Base-by-base conservation (phyloP, 92 coral and sea anemone species). In the Zoanthus sociatus region DNA sequence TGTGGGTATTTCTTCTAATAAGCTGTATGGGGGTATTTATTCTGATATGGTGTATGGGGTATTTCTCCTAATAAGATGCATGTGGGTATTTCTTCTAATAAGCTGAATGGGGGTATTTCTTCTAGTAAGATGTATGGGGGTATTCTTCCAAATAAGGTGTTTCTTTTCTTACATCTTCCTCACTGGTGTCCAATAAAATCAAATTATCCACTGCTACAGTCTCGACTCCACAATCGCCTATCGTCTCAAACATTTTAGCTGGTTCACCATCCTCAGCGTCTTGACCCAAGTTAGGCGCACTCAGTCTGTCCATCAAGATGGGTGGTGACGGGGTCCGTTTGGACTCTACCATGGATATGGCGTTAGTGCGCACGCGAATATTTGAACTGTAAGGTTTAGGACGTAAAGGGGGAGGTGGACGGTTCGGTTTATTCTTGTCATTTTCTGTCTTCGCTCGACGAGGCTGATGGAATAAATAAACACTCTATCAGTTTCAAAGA, bases 381-480 rank as follows among this genome's bases (percentile, higher is more conserved):
- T 93, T 72, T 12, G 90, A 75, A 31, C 71, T 33, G 20, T 76
- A 82, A 45, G 93, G 91, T 32, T 76, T 83, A 14, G 95, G 95
- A 54, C 95, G 94, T 18, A 93, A 94, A 1, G 98, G 97, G 50
- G 96, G 95, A 7, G 98, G 98, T 26, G 90, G 90, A 4, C 94
- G 95, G 17, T 92, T 87, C 6, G 93, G 92, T 37, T 56, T 87
- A 18, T 82, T 86, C 14, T 85, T 47, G 13, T 83, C 46, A 48
- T 55, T 18, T 66, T 92, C 91, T 11, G 87, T 51, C 51, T 90
- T 90, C 16, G 91, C 78, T 58, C 74, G 86, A 37, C 93, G 92
- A 60, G 66, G 70, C 75, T 84, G 78, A 51, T 16, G 16, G 45
- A 83, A 82, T 21, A 69, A 12, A 6, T 2, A 15, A 69, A 8